Evolutionary conservation across 2,888 invertebrate genomes (phyloP).

Genomic region (Drosophila sordidapex): DNA sequence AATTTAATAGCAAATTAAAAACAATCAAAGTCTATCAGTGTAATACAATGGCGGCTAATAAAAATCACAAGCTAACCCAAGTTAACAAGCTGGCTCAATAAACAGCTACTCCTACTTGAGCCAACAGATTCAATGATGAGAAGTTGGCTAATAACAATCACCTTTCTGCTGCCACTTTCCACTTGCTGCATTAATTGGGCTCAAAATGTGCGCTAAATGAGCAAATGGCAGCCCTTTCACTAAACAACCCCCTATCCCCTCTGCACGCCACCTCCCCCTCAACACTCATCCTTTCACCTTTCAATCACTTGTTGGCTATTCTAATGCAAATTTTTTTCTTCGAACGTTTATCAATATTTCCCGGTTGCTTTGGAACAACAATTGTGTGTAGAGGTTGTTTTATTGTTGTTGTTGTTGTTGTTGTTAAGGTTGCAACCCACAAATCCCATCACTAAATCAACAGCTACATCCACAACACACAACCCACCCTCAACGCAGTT

Average conservation of each 20-base stretch:
- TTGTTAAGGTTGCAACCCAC: constrained; percentile 75
- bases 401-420: constrained; percentile 20
- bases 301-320: constrained; percentile 54
- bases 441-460: constrained; percentile 80
- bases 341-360: constrained; percentile 79
- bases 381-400: constrained; percentile 11
- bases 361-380: constrained; percentile 59
- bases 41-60: background rate
- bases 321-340: constrained; percentile 74
- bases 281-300: constrained; percentile 32
- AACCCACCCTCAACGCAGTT: constrained; percentile 8
- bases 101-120: background rate
- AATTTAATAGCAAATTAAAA: background rate
- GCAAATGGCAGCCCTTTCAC: constrained; percentile 68
- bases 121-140: constrained; percentile 5
- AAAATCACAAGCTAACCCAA: constrained; percentile 11
- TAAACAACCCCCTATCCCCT: constrained; percentile 12
- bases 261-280: background rate
- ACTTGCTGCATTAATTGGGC: constrained; percentile 59
- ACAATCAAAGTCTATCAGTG: background rate
- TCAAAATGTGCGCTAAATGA: constrained; percentile 53
- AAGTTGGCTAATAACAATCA: constrained; percentile 51
- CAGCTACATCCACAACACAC: constrained; percentile 69
- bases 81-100: constrained; percentile 1
- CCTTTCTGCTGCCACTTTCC: constrained; percentile 57